Base-by-base conservation (phyloP, 2,888 invertebrate species). In the Zhuqinia jingwanae region DNA sequence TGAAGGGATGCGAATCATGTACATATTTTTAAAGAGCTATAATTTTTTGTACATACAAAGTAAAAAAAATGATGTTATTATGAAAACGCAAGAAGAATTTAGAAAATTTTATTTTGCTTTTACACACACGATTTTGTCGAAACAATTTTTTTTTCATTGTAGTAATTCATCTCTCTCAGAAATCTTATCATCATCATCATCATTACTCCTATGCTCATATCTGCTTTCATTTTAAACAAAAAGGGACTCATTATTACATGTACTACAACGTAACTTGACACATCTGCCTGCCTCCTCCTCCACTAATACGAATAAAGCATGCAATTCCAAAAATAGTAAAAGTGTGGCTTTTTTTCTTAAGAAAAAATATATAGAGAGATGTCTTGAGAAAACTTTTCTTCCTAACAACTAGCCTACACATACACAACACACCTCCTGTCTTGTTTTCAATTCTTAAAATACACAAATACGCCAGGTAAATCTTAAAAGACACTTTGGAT, bases 321-420 rank as follows among this genome's bases (percentile, higher is more conserved):
- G 47, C 11, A 20, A 10, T 81, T 82, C 75, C 58, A 60, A 75
- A 82, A 82, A 82, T 82, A 82, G 73, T 73, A 42, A 82, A 56
- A 56, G 53, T 42, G 53, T 27, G 22, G n/a, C n/a, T n/a, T n/a
- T n/a, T 42, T 45, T 75, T 56, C 36, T 17, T 30, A 47, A 50
- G 36, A 56, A 36, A 73, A 25, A 25, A 2, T 17, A 22, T 2
- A n/a, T 13, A 65, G 36, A 27, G n/a, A 56, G 53, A 56, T 53
- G 50, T 53, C 30, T n/a, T n/a, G n/a, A n/a, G 30, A 30, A 36
- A 30, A 27, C 20, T 17, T 70, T 70, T 20, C 70, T n/a, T n/a
- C n/a, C n/a, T n/a, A n/a, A n/a, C 10, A 25, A 47, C 25, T 22
- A 47, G 47, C 70, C 70, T 45, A 13, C 30, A 11, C 30, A 17